Conservation (phyloP, 2,113 vertebrate genomes). For the Brevimyrus niger region DNA sequence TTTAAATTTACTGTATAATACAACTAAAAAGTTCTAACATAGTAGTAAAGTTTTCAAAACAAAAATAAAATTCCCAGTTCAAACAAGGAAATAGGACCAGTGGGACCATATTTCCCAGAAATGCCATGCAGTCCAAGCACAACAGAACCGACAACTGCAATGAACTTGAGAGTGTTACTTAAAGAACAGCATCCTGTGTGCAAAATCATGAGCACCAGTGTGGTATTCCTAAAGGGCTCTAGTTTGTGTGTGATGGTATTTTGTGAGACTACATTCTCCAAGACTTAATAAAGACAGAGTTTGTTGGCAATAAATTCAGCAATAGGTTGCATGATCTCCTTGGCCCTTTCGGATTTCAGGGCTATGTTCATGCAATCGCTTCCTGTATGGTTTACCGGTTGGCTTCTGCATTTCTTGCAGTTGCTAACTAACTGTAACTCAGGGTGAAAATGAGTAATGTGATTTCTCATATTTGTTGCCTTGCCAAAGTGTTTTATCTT, state of each 20-base stretch:
- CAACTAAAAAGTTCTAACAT: background rate
- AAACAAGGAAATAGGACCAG: background rate
- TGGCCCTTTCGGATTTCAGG: background rate
- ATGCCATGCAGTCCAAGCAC: background rate
- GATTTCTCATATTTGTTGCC: background rate
- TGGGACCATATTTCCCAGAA: background rate
- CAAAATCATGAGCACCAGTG: background rate
- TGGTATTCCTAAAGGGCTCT: background rate
- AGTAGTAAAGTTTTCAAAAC: background rate
- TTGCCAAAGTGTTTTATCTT: background rate
- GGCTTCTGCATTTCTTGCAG: background rate
- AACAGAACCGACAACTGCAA: background rate
- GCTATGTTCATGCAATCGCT: background rate
- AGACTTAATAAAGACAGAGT: background rate
- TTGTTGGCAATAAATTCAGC: background rate
- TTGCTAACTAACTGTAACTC: background rate
- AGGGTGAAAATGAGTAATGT: background rate
- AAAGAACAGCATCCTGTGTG: too few relatives aligned
- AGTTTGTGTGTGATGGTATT: background rate
- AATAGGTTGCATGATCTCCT: background rate
- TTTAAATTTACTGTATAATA: background rate
- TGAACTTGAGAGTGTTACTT: background rate
- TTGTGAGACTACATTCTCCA: background rate
- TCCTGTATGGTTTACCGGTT: background rate
- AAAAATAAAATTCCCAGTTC: background rate